A percentile compares a stretch with the other conserved stretches of the same genome.
Evolutionary conservation across 1,140 invertebrate genomes (phyloP).

Genomic region (Nebria ingens): DNA sequence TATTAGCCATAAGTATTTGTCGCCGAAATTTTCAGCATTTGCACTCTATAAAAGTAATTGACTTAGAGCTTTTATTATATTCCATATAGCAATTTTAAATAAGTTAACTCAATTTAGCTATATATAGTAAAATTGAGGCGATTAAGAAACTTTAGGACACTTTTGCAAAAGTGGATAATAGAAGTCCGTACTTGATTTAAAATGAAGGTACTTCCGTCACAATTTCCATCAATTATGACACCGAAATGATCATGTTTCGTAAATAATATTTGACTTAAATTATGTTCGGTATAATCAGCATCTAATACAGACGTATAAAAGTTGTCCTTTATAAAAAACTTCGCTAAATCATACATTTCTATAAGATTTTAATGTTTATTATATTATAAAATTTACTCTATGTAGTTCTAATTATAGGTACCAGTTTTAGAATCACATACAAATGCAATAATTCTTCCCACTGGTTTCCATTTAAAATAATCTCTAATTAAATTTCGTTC

Average conservation of each 20-base stretch:
- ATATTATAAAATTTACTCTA: neutral
- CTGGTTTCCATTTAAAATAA: conserved; percentile 13
- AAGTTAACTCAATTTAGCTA: too few species aligned
- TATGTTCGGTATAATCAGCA: neutral
- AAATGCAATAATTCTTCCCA: conserved; percentile 7
- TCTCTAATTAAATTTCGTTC: conserved; percentile 12
- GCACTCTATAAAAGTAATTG: neutral
- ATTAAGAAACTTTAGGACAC: too few species aligned
- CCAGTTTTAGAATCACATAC: conserved; percentile 10
- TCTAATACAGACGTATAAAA: neutral
- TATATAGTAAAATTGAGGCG: too few species aligned
- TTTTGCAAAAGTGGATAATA: too few species aligned
- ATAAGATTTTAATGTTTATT: neutral
- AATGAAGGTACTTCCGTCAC: neutral
- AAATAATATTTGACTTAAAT: neutral
- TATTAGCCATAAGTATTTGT: neutral
- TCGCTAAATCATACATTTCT: neutral
- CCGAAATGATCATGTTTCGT: neutral
- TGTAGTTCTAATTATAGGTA: neutral
- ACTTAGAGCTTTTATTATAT: too few species aligned
- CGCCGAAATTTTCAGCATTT: neutral
- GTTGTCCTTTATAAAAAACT: neutral
- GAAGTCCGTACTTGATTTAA: neutral
- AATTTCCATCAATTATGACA: neutral
- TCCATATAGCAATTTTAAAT: too few species aligned